Percentiles rank a stretch among this genome's conserved stretches.
These are phyloP conservation scores for Genyomyrus donnyi DNA, from an alignment of 2,113 vertebrate genomes.

Conservation along the genomic window DNA sequence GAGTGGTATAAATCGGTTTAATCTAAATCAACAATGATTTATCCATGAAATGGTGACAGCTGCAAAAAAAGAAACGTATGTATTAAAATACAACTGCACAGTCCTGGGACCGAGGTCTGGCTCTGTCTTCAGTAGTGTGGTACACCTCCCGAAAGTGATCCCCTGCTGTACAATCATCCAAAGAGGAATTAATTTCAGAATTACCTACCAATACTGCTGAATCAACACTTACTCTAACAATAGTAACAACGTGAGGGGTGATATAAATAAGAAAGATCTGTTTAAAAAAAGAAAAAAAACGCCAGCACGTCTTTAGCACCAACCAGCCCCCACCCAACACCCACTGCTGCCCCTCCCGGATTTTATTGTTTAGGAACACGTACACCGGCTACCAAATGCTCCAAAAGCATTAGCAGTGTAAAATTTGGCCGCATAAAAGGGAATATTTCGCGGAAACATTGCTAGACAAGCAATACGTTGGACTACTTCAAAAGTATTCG, in stretches of 20 bases:
- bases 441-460: background rate
- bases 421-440: background rate
- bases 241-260: background rate
- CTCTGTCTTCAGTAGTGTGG: background rate
- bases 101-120: background rate
- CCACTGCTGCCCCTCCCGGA: conserved; percentile 34
- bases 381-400: conserved; percentile 10
- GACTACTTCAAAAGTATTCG: background rate
- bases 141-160: background rate
- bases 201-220: background rate
- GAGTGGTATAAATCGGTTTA: conserved; percentile 17
- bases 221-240: background rate
- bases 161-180: background rate
- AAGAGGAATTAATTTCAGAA: background rate
- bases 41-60: background rate
- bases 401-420: background rate
- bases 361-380: conserved; percentile 35
- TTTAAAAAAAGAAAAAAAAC: background rate
- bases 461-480: background rate
- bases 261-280: background rate
- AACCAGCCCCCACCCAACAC: conserved; percentile 18
- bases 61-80: background rate
- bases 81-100: background rate
- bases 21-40: background rate
- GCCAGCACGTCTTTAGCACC: background rate